Evolutionary conservation across 2,797 vertebrate genomes (phyloP), one percentile per base, ranked within the genome.

Genomic region (Neoniphon sammara): DNA sequence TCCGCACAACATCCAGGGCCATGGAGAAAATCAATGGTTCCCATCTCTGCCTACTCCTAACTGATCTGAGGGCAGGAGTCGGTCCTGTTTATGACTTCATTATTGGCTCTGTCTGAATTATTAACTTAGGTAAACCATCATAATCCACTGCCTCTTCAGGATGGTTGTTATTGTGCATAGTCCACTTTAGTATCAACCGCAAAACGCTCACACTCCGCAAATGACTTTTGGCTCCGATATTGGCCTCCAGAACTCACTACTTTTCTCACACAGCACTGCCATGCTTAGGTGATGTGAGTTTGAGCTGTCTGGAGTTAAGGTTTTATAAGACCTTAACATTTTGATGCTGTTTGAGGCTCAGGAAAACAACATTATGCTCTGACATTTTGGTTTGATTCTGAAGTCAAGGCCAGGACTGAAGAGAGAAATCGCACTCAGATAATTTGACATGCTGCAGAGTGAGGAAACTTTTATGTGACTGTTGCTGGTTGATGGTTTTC

Each of bases 11-110:
- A 84, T 88, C 86, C 84, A 86, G 89, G 87, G 86, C 87, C 81
- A 54, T 50, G 83, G 58, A 85, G 81, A 88, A 93, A 93, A 93
- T 94, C 92, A 79, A 93, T 93, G 91, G 74, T 83, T 89, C 86
- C 87, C 85, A 89, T 84, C 80, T 81, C 66, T 74, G 76, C 75
- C 46, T 70, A 78, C 84, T 80, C 56, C 73, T 50, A 72, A 79
- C 84, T 70, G 79, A 87, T 87, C 73, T 42, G 60, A 77, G 86
- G 80, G 73, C 84, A 80, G 66, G 50, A 67, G 78, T 83, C 57
- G 78, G 78, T 71, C 75, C 77, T 84, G 86, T 87, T 90, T 88
- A 87, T 85, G 80, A 88, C 83, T 90, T 91, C 82, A 87, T 92
- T 90, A 92, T 89, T 75, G 73, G 82, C 81, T 78, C 55, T 57